Evolutionary conservation across 2,888 invertebrate genomes (phyloP).

Genomic region (Ophonus ardosiacus): DNA sequence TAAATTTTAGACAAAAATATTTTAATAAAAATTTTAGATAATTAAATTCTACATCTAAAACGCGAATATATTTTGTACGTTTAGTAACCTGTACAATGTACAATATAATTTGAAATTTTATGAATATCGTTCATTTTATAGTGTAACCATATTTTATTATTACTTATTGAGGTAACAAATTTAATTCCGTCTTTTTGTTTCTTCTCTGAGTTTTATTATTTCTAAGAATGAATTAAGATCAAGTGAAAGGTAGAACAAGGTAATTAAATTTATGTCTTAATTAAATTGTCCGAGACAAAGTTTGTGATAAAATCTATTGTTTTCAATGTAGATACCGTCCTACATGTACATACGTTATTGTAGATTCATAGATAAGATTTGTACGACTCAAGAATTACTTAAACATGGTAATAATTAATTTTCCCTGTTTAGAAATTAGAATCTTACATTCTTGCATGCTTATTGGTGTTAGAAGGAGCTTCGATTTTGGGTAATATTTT

Average conservation of each 20-base stretch:
- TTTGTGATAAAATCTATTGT: slow-evolving; percentile 13
- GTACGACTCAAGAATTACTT: background rate
- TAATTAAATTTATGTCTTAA: slow-evolving; percentile 41
- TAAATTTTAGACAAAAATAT: too few species aligned
- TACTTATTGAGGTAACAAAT: background rate
- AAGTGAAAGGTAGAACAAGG: slow-evolving; percentile 8
- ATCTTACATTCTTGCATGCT: too few species aligned
- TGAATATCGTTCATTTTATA: too few species aligned
- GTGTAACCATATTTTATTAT: too few species aligned
- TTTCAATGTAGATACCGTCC: background rate
- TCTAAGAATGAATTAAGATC: slow-evolving; percentile 21
- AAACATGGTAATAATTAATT: background rate
- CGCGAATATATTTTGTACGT: too few species aligned
- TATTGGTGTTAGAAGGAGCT: too few species aligned
- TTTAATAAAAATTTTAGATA: too few species aligned
- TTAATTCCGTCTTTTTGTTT: slow-evolving; percentile 5
- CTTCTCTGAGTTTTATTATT: background rate
- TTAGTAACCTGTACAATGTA: too few species aligned
- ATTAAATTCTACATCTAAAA: too few species aligned
- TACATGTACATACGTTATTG: background rate
- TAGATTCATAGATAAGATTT: background rate
- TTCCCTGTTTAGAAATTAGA: too few species aligned
- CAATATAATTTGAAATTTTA: too few species aligned
- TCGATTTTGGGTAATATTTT: too few species aligned
- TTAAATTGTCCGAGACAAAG: slow-evolving; percentile 10